These are phyloP conservation scores for Austrolebias charrua DNA, from an alignment of 2,797 vertebrate species.

Conservation along the genomic window DNA sequence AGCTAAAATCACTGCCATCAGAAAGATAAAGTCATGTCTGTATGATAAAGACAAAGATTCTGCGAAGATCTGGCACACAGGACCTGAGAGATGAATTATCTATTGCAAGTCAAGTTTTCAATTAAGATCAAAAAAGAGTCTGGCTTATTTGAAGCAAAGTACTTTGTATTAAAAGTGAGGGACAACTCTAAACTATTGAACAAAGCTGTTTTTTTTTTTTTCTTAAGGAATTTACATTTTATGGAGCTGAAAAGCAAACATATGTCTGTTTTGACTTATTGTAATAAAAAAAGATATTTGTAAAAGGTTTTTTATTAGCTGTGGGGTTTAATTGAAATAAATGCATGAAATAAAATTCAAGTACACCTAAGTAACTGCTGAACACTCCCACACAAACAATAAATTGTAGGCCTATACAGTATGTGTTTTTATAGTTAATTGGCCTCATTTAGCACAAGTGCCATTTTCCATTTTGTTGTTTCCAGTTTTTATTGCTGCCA, in stretches of 20 bases:
- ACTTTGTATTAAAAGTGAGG: neutral
- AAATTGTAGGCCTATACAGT: constrained; percentile 4
- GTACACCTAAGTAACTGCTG: constrained; percentile 1
- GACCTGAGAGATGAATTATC: too few species aligned
- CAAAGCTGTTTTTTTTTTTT: neutral
- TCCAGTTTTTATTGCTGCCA: constrained; percentile 19
- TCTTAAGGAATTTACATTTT: neutral
- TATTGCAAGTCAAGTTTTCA: too few species aligned
- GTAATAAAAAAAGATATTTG: neutral
- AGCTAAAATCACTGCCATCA: too few species aligned
- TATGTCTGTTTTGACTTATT: neutral
- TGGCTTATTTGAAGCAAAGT: too few species aligned
- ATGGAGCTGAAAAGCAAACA: neutral
- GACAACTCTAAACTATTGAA: neutral
- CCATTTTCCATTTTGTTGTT: constrained; percentile 11
- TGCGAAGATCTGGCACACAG: too few species aligned
- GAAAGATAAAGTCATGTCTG: too few species aligned
- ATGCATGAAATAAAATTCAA: constrained; percentile 7
- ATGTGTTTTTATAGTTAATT: constrained; percentile 11
- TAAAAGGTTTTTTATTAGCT: constrained; percentile 5
- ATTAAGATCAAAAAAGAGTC: too few species aligned
- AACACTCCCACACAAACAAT: constrained; percentile 3
- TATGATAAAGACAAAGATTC: too few species aligned
- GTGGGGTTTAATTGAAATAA: neutral
- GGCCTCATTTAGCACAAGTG: constrained; percentile 5